Conservation (phyloP, 2,797 vertebrate species). For the Helicolenus hilgendorfi region DNA sequence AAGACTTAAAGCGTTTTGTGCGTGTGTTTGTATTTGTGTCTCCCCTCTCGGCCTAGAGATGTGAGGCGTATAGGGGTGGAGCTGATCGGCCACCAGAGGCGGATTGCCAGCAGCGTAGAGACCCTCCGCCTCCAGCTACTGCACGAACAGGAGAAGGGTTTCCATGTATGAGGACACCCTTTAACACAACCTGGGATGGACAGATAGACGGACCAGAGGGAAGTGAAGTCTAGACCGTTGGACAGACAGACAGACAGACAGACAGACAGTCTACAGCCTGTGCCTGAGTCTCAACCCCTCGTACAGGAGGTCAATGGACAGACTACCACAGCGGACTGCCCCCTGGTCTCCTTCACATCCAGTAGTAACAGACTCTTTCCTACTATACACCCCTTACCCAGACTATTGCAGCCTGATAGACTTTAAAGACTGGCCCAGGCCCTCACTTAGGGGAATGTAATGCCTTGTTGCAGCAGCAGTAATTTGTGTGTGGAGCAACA, state of each 20-base stretch:
- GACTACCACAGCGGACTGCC: conserved; percentile 61
- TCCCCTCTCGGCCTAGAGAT: conserved; percentile 85
- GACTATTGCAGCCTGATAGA: conserved; percentile 67
- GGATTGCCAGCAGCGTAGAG: conserved; percentile 99
- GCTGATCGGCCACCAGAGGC: conserved; percentile 94
- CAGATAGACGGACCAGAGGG: conserved; percentile 92
- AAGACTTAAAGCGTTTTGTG: conserved; percentile 23
- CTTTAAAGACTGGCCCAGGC: conserved; percentile 77
- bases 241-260: conserved; percentile 33
- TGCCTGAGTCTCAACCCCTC: conserved; percentile 91
- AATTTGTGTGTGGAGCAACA: conserved; percentile 87
- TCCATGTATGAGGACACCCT: conserved; percentile 92
- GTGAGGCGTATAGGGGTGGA: conserved; percentile 90
- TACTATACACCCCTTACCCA: conserved; percentile 67
- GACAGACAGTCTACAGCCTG: conserved; percentile 89
- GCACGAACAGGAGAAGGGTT: conserved; percentile 96
- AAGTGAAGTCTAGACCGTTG: conserved; percentile 92
- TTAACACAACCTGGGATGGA: conserved; percentile 89
- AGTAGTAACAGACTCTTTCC: conserved; percentile 72
- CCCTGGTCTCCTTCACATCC: conserved; percentile 60
- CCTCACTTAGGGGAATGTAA: conserved; percentile 86
- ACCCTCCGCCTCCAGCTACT: conserved; percentile 97
- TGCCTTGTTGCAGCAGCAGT: conserved; percentile 91
- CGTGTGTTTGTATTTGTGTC: conserved; percentile 31
- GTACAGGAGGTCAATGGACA: conserved; percentile 64